phyloP scores from a whole-genome alignment of 2,113 vertebrate species.

The Phalacrocorax aristotelis region DNA sequence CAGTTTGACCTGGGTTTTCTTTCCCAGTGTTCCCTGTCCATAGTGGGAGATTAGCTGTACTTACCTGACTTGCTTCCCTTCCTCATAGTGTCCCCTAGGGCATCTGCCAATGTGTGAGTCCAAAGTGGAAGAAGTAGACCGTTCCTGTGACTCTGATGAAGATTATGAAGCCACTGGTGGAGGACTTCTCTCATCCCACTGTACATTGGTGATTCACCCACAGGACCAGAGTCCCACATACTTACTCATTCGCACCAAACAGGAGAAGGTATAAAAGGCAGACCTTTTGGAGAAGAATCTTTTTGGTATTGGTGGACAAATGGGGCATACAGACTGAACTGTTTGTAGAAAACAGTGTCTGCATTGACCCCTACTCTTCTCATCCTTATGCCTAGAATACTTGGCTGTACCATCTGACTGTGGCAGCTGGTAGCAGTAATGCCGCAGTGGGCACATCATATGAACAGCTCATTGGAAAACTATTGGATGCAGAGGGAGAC shows the following conservation, averaged over 20 bases:
- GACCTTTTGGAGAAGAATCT: background rate
- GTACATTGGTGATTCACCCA: constrained; percentile 85
- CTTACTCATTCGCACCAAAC: constrained; percentile 87
- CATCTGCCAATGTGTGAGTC: constrained; percentile 81
- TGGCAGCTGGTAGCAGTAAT: constrained; percentile 80
- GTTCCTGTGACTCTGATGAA: constrained; percentile 89
- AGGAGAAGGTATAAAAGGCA: constrained; percentile 82
- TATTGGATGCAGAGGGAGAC: constrained; percentile 85
- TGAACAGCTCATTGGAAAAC: constrained; percentile 84
- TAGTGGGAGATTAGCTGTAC: background rate
- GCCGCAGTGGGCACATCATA: constrained; percentile 84
- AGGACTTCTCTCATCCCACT: constrained; percentile 85
- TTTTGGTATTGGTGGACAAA: background rate
- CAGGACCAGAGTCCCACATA: constrained; percentile 88
- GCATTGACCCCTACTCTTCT: background rate
- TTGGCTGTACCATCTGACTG: constrained; percentile 87
- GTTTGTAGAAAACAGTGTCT: background rate
- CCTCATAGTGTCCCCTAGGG: constrained; percentile 80
- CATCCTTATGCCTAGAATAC: constrained; percentile 74
- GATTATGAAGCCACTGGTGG: constrained; percentile 85
- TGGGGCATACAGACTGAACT: background rate
- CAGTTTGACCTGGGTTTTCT: background rate
- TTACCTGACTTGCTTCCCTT: background rate
- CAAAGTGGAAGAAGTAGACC: constrained; percentile 87
- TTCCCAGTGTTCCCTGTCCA: background rate